Percentiles rank a stretch among this genome's conserved stretches.
Evolutionary conservation across 2,888 invertebrate genomes (phyloP).

Genomic region (Perdita meconis): DNA sequence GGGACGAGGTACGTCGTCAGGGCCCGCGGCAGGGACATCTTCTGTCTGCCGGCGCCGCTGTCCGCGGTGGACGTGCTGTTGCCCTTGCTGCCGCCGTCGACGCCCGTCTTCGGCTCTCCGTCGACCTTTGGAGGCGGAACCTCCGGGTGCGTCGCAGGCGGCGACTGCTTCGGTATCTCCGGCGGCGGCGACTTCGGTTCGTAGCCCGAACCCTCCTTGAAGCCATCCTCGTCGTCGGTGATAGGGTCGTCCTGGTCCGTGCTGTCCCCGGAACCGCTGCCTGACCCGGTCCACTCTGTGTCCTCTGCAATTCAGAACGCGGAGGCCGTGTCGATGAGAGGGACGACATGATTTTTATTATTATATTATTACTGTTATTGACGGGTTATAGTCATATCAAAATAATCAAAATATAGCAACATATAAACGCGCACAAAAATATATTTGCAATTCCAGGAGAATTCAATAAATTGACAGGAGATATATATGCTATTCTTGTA

Average conservation of each 20-base stretch:
- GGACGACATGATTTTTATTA: too few species aligned
- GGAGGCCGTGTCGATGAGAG: too few species aligned
- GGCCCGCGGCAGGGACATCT: slow-evolving; percentile 87
- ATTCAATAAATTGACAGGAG: too few species aligned
- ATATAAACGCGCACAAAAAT: too few species aligned
- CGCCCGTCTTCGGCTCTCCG: slow-evolving; percentile 67
- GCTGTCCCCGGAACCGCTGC: slow-evolving; percentile 90
- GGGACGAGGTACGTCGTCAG: slow-evolving; percentile 92
- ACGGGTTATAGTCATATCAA: too few species aligned
- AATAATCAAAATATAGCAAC: too few species aligned
- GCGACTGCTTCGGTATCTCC: slow-evolving; percentile 77
- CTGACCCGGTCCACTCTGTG: slow-evolving; percentile 86
- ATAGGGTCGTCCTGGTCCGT: slow-evolving; percentile 83
- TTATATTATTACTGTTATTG: too few species aligned
- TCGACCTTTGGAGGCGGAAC: slow-evolving; percentile 72
- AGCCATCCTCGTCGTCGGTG: slow-evolving; percentile 82
- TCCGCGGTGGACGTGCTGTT: slow-evolving; percentile 75
- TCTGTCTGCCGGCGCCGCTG: slow-evolving; percentile 81
- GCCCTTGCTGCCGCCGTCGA: slow-evolving; percentile 48
- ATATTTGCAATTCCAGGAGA: too few species aligned
- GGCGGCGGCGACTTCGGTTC: slow-evolving; percentile 74
- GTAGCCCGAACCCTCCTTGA: slow-evolving; percentile 83
- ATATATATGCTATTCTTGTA: too few species aligned
- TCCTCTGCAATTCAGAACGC: slow-evolving; percentile 84
- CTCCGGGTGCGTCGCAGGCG: slow-evolving; percentile 75